Evolutionary conservation across 2,113 vertebrate species (phyloP).

Genomic region (Setophaga coronata): DNA sequence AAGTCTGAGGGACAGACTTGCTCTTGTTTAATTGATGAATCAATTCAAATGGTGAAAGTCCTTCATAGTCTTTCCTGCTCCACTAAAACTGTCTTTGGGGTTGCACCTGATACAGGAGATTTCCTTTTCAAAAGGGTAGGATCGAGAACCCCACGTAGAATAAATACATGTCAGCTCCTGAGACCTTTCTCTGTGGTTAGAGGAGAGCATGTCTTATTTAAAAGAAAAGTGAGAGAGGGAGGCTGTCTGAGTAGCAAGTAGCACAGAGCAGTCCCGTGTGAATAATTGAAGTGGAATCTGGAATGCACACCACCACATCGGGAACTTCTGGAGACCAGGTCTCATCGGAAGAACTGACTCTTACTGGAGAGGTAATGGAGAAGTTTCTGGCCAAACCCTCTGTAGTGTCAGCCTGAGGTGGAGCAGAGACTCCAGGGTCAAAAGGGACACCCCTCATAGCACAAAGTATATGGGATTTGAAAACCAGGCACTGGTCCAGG

Average conservation of each 20-base stretch:
- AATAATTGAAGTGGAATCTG: constrained; percentile 77
- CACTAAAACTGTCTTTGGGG: background rate
- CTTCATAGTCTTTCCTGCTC: background rate
- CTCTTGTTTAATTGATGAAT: background rate
- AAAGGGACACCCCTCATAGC: background rate
- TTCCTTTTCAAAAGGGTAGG: background rate
- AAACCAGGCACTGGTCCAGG: background rate
- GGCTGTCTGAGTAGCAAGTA: constrained; percentile 39
- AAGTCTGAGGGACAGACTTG: background rate
- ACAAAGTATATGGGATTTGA: constrained; percentile 7
- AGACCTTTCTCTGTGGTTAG: constrained; percentile 1
- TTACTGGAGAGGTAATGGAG: constrained; percentile 52
- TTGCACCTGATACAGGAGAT: background rate
- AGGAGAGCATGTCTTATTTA: constrained; percentile 55
- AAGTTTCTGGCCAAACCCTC: constrained; percentile 37
- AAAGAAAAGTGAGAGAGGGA: constrained; percentile 42
- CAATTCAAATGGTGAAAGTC: background rate
- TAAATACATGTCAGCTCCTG: background rate
- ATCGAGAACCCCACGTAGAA: background rate
- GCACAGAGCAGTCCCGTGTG: background rate
- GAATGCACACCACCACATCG: constrained; percentile 25
- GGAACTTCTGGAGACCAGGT: constrained; percentile 39
- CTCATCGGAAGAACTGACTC: constrained; percentile 62
- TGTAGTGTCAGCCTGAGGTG: background rate
- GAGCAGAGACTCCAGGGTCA: background rate